Evolutionary conservation across 2,888 invertebrate genomes (phyloP).

Genomic region (Neocrepidodera transversa): DNA sequence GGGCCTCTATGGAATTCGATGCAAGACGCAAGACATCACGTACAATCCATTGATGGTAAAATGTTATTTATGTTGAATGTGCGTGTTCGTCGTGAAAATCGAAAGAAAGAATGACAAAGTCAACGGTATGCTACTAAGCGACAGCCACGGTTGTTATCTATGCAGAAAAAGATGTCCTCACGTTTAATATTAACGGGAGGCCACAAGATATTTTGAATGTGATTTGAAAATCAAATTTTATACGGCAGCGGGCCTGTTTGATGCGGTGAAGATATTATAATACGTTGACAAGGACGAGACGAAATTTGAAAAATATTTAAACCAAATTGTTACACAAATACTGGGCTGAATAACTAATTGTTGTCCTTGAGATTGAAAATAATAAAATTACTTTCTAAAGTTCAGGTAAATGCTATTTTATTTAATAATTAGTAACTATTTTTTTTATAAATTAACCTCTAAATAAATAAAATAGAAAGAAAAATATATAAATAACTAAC

Average conservation of each 20-base stretch:
- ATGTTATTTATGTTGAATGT: slow-evolving; percentile 28
- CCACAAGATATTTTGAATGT: slow-evolving; percentile 14
- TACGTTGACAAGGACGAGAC: slow-evolving; percentile 12
- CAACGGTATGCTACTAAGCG: slow-evolving; percentile 17
- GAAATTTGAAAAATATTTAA: background rate
- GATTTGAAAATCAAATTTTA: slow-evolving; percentile 17
- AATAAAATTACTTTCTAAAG: too few relatives aligned
- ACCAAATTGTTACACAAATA: background rate
- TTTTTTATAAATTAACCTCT: too few relatives aligned
- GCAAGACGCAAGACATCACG: slow-evolving; percentile 32
- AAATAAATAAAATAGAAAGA: too few relatives aligned
- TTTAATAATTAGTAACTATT: too few relatives aligned
- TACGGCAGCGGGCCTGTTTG: slow-evolving; percentile 20
- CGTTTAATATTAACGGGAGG: slow-evolving; percentile 21
- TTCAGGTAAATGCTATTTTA: too few relatives aligned
- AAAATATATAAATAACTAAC: too few relatives aligned
- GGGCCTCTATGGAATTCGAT: slow-evolving; percentile 18
- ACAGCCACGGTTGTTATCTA: slow-evolving; percentile 20
- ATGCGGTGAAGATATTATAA: slow-evolving; percentile 10
- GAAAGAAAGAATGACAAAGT: slow-evolving; percentile 23
- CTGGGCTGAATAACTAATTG: too few relatives aligned
- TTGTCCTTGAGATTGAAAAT: too few relatives aligned
- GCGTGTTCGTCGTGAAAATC: slow-evolving; percentile 30
- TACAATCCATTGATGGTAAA: slow-evolving; percentile 27
- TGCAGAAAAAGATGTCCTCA: slow-evolving; percentile 20